Evolutionary conservation across 2,113 vertebrate genomes (phyloP).

Genomic region (Pseudorectes ferrugineus): DNA sequence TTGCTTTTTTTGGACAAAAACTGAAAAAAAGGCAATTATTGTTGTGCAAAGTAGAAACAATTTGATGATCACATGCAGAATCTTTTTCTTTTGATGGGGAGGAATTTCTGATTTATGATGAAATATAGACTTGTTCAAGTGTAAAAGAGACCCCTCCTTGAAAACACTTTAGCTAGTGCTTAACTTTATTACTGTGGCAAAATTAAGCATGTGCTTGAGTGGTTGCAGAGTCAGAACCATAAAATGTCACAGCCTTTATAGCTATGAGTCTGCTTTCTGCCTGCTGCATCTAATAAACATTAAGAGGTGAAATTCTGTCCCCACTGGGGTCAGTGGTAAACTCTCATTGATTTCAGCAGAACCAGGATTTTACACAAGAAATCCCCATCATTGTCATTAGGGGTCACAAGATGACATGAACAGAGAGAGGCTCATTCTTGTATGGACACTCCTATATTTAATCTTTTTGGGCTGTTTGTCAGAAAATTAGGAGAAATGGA

Average conservation of each 20-base stretch:
- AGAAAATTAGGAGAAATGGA: background rate
- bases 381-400: background rate
- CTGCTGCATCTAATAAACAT: conserved; percentile 58
- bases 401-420: background rate
- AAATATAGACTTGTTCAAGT: conserved; percentile 20
- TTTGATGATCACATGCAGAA: background rate
- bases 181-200: conserved; percentile 60
- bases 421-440: background rate
- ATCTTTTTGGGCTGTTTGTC: background rate
- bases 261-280: conserved; percentile 55
- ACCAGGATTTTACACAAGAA: background rate
- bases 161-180: conserved; percentile 44
- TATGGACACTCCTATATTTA: background rate
- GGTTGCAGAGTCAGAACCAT: conserved; percentile 53
- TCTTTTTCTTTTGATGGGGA: background rate
- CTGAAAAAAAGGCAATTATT: background rate
- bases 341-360: background rate
- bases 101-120: conserved; percentile 40
- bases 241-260: conserved; percentile 55
- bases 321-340: background rate
- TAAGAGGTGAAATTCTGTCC: conserved; percentile 47
- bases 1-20: background rate
- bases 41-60: background rate
- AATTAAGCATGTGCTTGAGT: conserved; percentile 62
- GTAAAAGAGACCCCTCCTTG: conserved; percentile 38